Evolutionary conservation across 2,113 vertebrate genomes (phyloP).

Genomic region (Hemichromis elongatus): DNA sequence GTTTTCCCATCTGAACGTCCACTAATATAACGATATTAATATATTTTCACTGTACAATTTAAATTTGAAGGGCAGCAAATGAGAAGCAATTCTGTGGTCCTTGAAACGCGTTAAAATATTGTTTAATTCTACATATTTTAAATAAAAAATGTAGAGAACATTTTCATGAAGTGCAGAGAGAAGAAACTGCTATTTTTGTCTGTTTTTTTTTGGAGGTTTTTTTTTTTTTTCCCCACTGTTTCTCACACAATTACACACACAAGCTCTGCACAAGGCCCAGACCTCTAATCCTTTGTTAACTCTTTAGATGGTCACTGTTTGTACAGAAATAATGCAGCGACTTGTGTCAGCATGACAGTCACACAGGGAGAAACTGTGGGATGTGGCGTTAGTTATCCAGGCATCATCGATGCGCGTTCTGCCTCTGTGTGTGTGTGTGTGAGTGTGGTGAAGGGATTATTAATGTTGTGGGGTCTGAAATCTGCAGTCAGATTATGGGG

Average conservation of each 20-base stretch:
- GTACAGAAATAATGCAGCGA: conserved; percentile 36
- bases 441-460: neutral
- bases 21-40: neutral
- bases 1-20: neutral
- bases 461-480: neutral
- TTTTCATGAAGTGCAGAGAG: neutral
- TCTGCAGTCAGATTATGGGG: neutral
- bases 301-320: conserved; percentile 47
- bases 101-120: neutral
- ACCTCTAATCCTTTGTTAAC: conserved; percentile 68
- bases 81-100: neutral
- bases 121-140: neutral
- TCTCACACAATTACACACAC: neutral
- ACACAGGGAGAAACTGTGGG: neutral
- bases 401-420: neutral
- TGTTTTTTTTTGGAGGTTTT: neutral
- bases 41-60: neutral
- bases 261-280: neutral
- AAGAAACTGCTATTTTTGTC: neutral
- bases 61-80: neutral
- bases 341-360: conserved; percentile 9
- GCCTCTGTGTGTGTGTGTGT: neutral
- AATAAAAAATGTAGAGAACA: neutral
- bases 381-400: conserved; percentile 3
- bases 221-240: too few relatives aligned